Conservation (phyloP, 2,797 vertebrate species). For the Diglossa cyanea region DNA sequence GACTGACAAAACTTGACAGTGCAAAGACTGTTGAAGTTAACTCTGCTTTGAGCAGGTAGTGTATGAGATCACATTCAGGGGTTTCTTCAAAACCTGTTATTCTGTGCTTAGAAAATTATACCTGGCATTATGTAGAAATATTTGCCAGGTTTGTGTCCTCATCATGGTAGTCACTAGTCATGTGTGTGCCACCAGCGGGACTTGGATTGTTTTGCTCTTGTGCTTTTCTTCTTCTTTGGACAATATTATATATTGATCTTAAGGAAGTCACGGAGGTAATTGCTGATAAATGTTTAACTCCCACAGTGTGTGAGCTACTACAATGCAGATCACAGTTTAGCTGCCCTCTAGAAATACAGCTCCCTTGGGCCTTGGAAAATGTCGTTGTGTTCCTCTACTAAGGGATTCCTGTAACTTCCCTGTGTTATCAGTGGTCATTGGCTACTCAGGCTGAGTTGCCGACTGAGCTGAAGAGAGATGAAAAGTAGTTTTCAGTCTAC, state of each 20-base stretch:
- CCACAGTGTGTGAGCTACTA: not conserved
- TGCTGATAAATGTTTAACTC: not conserved
- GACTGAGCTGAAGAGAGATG: not conserved
- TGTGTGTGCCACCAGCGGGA: not conserved
- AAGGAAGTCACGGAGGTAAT: not conserved
- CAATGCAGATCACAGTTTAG: not conserved
- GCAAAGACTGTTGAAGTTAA: not conserved
- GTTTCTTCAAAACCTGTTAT: not conserved
- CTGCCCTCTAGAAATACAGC: not conserved
- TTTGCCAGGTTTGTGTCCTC: not conserved
- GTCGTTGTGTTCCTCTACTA: not conserved
- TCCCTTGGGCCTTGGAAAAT: not conserved
- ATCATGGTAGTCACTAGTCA: not conserved
- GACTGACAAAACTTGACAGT: not conserved
- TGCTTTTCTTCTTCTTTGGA: not conserved
- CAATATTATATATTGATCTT: not conserved
- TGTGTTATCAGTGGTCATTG: not conserved
- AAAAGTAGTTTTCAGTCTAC: not conserved
- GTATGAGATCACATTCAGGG: not conserved
- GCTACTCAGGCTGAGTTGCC: not conserved
- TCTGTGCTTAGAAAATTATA: not conserved
- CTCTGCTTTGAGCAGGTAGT: not conserved
- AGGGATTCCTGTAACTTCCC: not conserved
- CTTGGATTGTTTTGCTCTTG: not conserved
- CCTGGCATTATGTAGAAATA: not conserved